These are phyloP conservation scores for Olivierus martensii DNA, from an alignment of 1,140 invertebrate genomes.

Conservation along the genomic window DNA sequence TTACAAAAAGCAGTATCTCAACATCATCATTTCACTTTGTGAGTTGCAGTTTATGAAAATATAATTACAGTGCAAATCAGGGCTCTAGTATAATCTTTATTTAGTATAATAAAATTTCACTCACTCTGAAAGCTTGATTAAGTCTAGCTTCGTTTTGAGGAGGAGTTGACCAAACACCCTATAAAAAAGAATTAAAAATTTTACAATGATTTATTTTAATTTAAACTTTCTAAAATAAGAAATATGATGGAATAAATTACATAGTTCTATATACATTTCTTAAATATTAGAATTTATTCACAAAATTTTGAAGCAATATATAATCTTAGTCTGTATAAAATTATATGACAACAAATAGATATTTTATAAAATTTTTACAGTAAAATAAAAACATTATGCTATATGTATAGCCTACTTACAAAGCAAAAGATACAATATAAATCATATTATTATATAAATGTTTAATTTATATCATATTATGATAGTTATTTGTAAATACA, in stretches of 20 bases:
- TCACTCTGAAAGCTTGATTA: constrained; percentile 69
- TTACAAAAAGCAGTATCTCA: too few species aligned
- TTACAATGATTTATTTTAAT: background rate
- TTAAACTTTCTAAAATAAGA: background rate
- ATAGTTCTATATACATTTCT: background rate
- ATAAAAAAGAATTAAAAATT: background rate
- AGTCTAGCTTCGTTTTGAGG: constrained; percentile 93
- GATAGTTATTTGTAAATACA: too few species aligned
- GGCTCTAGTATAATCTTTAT: background rate
- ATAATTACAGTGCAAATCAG: background rate
- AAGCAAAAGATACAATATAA: too few species aligned
- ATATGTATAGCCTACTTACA: too few species aligned
- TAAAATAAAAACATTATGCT: too few species aligned
- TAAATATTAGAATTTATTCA: background rate
- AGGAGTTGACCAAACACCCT: constrained; percentile 90
- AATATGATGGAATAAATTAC: background rate
- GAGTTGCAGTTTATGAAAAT: too few species aligned
- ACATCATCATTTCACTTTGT: too few species aligned
- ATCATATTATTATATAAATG: too few species aligned
- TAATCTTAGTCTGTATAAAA: too few species aligned
- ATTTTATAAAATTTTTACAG: too few species aligned
- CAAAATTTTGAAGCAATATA: constrained; percentile 8
- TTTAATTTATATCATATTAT: background rate
- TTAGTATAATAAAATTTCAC: background rate
- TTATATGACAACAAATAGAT: too few species aligned